Base-by-base conservation (phyloP, 2,113 vertebrate genomes). In the Crocuta crocuta region DNA sequence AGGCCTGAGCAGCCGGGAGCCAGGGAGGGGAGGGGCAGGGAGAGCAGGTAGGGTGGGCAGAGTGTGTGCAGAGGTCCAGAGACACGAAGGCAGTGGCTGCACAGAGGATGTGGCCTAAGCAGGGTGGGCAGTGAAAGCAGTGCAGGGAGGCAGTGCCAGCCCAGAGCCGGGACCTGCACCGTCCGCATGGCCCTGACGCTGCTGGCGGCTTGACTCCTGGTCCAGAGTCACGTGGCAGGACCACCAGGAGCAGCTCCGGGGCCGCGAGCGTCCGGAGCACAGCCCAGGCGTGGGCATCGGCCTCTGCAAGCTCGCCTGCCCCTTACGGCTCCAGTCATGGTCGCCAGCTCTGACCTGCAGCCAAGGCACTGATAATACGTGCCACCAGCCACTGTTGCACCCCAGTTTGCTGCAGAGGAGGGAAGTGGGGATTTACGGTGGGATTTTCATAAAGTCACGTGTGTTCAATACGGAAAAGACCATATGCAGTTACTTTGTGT, bases 341-440 rank as follows among this genome's bases (percentile, higher is more conserved):
- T 21, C 4, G 1, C 48, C 9, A 28, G 17, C 76, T 45, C 26
- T 45, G 10, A 12, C 82, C 16, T 9, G 39, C 15, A 26, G 79
- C 50, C 21, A 2, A 12, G 43, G 33, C 76, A 9, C 16, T 19
- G 76, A 28, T 19, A 16, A 50, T 1, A 4, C 3, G 45, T 17
- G 74, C 28, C 5, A 28, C 33, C 16, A 10, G 10, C 89, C 10
- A n/a, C 76, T 5, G 24, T 1, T 2, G 7, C 2, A 1, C 45
- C 45, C 24, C 50, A 10, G n/a, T 19, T 53, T 0, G 0, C 26
- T 2, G 28, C 7, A 13, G 0, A 10, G 1, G 17, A 50, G 55
- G 0, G 2, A n/a, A 4, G 3, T 7, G 5, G 61, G 61, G 1
- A 13, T n/a, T 8, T 23, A 2, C 23, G 58, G 50, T 0, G 0